A percentile compares a stretch with the other conserved stretches of the same genome.
These are phyloP conservation scores for Hemaris fuciformis DNA, from an alignment of 2,888 invertebrate genomes.

Conservation along the genomic window DNA sequence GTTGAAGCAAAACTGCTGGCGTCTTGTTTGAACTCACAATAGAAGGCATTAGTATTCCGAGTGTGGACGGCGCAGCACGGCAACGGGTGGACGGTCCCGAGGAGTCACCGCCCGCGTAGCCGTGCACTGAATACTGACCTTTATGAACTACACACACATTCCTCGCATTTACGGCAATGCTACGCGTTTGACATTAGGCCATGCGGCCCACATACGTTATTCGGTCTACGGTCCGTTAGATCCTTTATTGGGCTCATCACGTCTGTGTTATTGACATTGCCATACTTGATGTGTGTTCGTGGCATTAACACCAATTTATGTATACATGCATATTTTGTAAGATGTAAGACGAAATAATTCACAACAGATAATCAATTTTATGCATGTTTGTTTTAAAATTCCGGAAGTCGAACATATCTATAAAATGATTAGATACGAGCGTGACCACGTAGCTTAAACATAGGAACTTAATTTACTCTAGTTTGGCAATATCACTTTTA, in stretches of 20 bases:
- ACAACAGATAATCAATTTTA: not conserved
- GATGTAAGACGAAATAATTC: not conserved
- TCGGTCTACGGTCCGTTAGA: conserved; percentile 65
- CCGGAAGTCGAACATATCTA: not conserved
- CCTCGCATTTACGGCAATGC: conserved; percentile 54
- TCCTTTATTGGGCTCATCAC: conserved; percentile 45
- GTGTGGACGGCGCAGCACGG: conserved; percentile 54
- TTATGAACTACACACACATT: conserved; percentile 55
- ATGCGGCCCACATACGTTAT: conserved; percentile 66
- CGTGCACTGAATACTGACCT: conserved; percentile 70
- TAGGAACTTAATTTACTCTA: not conserved
- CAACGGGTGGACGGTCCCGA: conserved; percentile 65
- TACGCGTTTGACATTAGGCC: conserved; percentile 62
- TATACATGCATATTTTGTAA: not conserved
- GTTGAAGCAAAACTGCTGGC: conserved; percentile 41
- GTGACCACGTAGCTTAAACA: not conserved
- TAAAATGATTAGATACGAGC: not conserved
- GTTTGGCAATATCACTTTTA: not conserved
- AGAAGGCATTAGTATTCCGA: conserved; percentile 71
- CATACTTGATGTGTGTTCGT: not conserved
- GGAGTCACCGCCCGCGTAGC: conserved; percentile 72
- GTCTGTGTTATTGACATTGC: conserved; percentile 27
- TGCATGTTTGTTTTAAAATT: not conserved
- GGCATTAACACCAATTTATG: not conserved
- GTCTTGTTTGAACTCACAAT: conserved; percentile 58